Evolutionary conservation across 2,888 invertebrate genomes (phyloP).

Genomic region (Coleophora flavipennella): DNA sequence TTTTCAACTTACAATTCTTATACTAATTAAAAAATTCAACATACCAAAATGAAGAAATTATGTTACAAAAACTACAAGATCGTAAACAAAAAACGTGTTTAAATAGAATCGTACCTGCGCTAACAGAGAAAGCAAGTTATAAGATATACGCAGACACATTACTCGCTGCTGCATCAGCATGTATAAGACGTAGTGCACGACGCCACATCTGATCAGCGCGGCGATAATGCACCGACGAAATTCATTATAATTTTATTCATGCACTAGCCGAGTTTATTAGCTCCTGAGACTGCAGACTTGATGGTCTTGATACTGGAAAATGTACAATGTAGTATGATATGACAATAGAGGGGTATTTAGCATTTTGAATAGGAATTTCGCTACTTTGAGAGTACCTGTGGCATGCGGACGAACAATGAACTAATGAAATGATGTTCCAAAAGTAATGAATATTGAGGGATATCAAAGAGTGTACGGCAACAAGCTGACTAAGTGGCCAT

Average conservation of each 20-base stretch:
- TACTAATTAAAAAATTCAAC: too few relatives aligned
- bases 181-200: constrained; percentile 28
- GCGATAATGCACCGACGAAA: constrained; percentile 42
- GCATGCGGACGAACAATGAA: too few relatives aligned
- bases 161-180: constrained; percentile 21
- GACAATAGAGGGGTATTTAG: constrained; percentile 3
- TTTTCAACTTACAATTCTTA: too few relatives aligned
- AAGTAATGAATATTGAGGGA: too few relatives aligned
- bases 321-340: constrained; percentile 23
- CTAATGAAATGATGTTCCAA: too few relatives aligned
- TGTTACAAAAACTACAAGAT: too few relatives aligned
- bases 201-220: constrained; percentile 42
- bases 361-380: constrained; percentile 18
- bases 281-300: constrained; percentile 8
- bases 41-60: too few relatives aligned
- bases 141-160: constrained; percentile 4
- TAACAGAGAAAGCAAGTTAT: neutral
- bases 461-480: too few relatives aligned
- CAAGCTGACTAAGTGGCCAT: too few relatives aligned
- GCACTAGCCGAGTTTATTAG: constrained; percentile 42
- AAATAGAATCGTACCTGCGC: too few relatives aligned
- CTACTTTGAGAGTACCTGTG: too few relatives aligned
- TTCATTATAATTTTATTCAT: constrained; percentile 66
- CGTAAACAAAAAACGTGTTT: too few relatives aligned
- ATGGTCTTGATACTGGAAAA: neutral